Evolutionary conservation across 1,140 invertebrate genomes (phyloP).

Genomic region (Acarapis woodi): DNA sequence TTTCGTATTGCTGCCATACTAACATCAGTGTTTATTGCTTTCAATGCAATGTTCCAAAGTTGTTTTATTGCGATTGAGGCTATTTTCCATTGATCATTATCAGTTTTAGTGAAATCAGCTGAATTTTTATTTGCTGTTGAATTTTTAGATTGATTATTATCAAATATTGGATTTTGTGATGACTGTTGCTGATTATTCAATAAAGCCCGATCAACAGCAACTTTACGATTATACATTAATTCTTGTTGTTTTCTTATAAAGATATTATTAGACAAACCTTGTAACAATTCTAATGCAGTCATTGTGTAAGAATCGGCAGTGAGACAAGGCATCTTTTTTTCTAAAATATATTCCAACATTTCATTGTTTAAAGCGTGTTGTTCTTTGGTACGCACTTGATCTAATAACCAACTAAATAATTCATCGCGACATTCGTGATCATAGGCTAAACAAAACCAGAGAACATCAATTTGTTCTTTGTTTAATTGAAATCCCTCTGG

Average conservation of each 20-base stretch:
- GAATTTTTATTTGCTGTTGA: too few relatives aligned
- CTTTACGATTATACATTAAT: background rate
- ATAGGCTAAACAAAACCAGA: constrained; percentile 63
- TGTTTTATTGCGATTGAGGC: constrained; percentile 42
- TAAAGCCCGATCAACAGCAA: background rate
- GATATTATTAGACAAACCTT: constrained; percentile 59
- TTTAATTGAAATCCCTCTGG: constrained; percentile 52
- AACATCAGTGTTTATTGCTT: constrained; percentile 64
- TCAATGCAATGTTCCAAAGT: constrained; percentile 64
- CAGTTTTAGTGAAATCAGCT: background rate
- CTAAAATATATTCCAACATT: constrained; percentile 53
- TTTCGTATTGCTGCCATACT: constrained; percentile 77
- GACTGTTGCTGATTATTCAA: too few relatives aligned
- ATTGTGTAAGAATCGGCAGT: constrained; percentile 63
- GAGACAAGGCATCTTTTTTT: constrained; percentile 57
- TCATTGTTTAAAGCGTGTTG: constrained; percentile 48
- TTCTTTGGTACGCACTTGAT: constrained; percentile 42
- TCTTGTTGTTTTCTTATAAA: too few relatives aligned
- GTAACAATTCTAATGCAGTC: constrained; percentile 60
- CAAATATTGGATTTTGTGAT: too few relatives aligned
- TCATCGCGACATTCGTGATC: constrained; percentile 58
- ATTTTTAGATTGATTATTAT: too few relatives aligned
- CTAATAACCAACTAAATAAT: constrained; percentile 63
- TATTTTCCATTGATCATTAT: background rate
- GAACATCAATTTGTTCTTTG: constrained; percentile 53